Base-by-base conservation (phyloP, 1,140 invertebrate species). In the Halyomorpha halys region DNA sequence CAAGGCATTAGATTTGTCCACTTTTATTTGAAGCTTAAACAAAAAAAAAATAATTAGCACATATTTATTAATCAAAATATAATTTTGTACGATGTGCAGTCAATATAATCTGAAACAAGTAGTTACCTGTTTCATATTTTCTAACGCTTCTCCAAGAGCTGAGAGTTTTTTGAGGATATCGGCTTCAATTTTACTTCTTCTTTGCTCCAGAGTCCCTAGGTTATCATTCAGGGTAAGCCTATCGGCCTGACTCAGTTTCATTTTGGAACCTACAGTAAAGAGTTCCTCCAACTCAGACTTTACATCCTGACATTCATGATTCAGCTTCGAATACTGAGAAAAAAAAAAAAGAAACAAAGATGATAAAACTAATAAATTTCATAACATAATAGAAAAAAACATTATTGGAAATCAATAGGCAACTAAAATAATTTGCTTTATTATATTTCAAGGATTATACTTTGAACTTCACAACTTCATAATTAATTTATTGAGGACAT, bases 211-310 rank as follows among this genome's bases (percentile, higher is more conserved):
- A 60, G 82, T 82, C 60, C 86, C 86, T 21, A 94, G 75, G 67
- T 86, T 83, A 71, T 91, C 89, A 69, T 84, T 86, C 0, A 93
- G 75, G 66, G 85, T 84, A 11, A 91, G 75, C 71, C 90, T 88
- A 69, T 94, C 90, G 0, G 88, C 84, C 73, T 91, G 90, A 69
- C 83, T 90, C n/a, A 94, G 75, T 0, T 87, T 84, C 63, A 94
- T 86, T 30, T 83, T 82, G 74, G 87, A 87, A n/a, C 84, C 86
- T 74, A 89, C 85, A 66, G 89, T 85, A 44, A 81, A 80, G 30
- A 91, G 82, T 70, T 85, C 84, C 56, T 82, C 83, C 54, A 93
- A 85, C 47, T 85, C 80, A 25, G 82, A 80, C 18, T 81, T 82
- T 60, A 87, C 83, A 64, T 82, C 78, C 63, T 84, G 82, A 0